Base-by-base conservation (phyloP, 2,113 vertebrate genomes). In the Semnornis frantzii region DNA sequence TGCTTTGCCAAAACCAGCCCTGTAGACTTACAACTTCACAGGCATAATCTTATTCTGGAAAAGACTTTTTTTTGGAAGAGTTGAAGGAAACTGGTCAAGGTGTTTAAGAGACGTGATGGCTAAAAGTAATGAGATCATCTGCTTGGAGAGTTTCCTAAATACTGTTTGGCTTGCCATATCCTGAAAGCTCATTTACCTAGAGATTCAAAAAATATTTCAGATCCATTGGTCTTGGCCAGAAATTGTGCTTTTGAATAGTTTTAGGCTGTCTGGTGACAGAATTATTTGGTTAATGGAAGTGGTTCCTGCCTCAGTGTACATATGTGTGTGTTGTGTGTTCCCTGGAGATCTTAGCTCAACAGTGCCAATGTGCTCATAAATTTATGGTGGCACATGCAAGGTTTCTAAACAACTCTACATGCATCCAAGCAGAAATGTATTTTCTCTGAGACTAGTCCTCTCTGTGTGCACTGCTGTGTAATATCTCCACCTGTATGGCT, bases 41-140 rank as follows among this genome's bases (percentile, higher is more conserved):
- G 25, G 77, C 86, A 70, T 89, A 73, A 89, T 92, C 83, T 92
- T 91, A 94, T 65, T 92, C 85, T 92, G 85, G 78, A 68, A 87
- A 46, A 90, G 62, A 85, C 79, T 91, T 95, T 52, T 52, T 95
- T 94, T 91, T 95, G 94, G 91, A 93, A 87, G 58, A 92, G 57
- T 52, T 94, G 72, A 91, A 91, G 87, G 94, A 96, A 97, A 92
- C 84, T 87, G 89, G 87, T 95, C 91, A 94, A 97, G 85, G 93
- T 91, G 83, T 97, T 96, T 95, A 95, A 94, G 89, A 90, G 83
- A 91, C 55, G 76, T 55, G 91, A 82, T 65, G 72, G 64, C 42
- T 95, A 71, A 86, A 88, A 91, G 77, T 82, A 93, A 94, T 95
- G 75, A 95, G 66, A 89, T 96, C 94, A 96, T 96, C 93, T 95